Evolutionary conservation across 1,140 invertebrate genomes (phyloP).

Genomic region (Sycobia sp.): DNA sequence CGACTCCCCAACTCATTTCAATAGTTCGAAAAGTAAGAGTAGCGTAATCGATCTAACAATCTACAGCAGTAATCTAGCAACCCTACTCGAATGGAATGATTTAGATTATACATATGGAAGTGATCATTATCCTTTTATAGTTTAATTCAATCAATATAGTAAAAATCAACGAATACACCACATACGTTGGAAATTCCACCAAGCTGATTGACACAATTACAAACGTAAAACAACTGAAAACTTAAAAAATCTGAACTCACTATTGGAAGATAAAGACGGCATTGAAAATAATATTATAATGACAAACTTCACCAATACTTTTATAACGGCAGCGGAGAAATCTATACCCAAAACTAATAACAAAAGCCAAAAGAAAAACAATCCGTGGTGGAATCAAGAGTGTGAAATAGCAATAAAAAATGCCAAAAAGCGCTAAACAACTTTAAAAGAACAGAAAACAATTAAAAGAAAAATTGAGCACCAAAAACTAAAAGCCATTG

Average conservation of each 20-base stretch:
- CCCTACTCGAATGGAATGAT: background rate
- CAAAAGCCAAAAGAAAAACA: no score
- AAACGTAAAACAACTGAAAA: no score
- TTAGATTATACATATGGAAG: background rate
- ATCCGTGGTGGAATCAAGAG: no score
- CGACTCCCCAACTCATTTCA: background rate
- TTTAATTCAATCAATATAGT: background rate
- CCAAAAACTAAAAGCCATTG: constrained; percentile 35
- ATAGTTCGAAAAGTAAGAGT: background rate
- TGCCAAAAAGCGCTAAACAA: background rate
- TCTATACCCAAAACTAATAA: no score
- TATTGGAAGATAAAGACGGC: no score
- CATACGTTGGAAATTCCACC: background rate
- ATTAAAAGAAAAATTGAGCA: no score
- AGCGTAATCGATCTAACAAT: background rate
- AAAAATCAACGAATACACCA: background rate
- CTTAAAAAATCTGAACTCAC: no score
- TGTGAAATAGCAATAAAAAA: background rate
- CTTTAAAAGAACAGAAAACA: constrained; percentile 42
- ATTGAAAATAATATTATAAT: no score
- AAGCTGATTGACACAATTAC: background rate
- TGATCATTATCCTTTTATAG: background rate
- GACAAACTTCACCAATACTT: no score
- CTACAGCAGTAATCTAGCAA: background rate
- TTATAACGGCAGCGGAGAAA: no score